Base-by-base conservation (phyloP, 2,888 invertebrate genomes). In the Euplexia lucipara region DNA sequence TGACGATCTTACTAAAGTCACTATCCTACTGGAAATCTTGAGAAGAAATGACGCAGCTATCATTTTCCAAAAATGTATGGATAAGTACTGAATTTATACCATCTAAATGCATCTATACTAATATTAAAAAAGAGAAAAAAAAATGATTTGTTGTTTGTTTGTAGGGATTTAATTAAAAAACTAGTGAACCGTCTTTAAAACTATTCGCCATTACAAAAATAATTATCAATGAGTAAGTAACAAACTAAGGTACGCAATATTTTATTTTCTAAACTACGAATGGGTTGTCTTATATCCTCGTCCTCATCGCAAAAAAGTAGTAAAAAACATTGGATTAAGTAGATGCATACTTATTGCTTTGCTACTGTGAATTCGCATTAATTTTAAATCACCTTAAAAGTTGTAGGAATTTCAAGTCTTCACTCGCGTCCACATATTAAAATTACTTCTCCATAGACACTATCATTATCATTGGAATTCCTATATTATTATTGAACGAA, bases 391-490 rank as follows among this genome's bases (percentile, higher is more conserved):
- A 18, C n/a, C 37, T 9, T 8, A 18, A 35, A 63, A 59, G 30
- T 58, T 45, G 48, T 26, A 26, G 26, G 48, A 53, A 48, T 39
- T 51, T 20, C 51, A 35, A 59, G 32, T 30, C 20, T 9, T 59
- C 12, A 58, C 70, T 60, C 44, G 47, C 42, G 14, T 58, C 44
- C 37, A 39, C 52, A 44, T 60, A 63, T 49, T 45, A 49, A 16
- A 57, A 62, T 51, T 37, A 53, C 44, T 48, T 62, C 53, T 49
- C 16, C 14, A 4, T 34, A 18, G 22, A 44, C 45, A 48, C 41
- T 75, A 64, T 66, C 35, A 71, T 72, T 69, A 68, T 44, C 45
- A 61, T 56, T 41, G 45, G 49, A 68, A 69, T 69, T 60, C 30
- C 32, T 22, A 1, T 49, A 44, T 57, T 75, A 69, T 61, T 73